Base-by-base conservation (phyloP, 1,140 invertebrate genomes). In the Calephelis virginiensis region DNA sequence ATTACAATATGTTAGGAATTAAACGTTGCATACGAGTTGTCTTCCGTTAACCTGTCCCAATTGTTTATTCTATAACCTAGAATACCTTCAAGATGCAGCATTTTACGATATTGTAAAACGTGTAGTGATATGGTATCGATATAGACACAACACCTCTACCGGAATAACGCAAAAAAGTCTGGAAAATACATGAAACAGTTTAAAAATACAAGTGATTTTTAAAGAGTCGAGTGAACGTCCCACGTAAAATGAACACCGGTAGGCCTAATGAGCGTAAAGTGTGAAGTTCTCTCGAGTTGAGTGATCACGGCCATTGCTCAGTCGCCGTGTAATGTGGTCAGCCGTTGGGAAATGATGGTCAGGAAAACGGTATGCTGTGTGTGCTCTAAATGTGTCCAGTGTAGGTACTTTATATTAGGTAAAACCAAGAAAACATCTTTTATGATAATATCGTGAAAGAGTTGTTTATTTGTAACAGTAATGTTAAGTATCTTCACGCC, bases 201-300 rank as follows among this genome's bases (percentile, higher is more conserved):
- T 71, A 74, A 74, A 74, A 74, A 74, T 74, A 74, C n/a, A 64
- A 66, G 64, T 61, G 63, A 70, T 61, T 76, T 73, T 75, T 72
- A 68, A 70, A 70, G 69, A 74, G 74, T 77, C 79, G 70, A 73
- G 75, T 77, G 80, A 76, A 75, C 70, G 81, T 59, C 74, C 78
- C 70, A 67, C 80, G 77, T 83, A 83, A 86, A 82, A 77, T 83
- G 85, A 86, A 82, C 75, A 61, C 72, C 66, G 71, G 75, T 85
- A 86, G 85, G 82, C 85, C 79, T 86, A 86, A 83, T 73, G 73
- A 72, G 84, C 85, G 84, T 84, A 76, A 86, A 86, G 80, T 80
- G 78, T 76, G 80, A 80, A 82, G 28, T 28, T 77, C 76, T 73
- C 71, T 53, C 66, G 65, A 74, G 69, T 71, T 76, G 73, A 77